phyloP scores from a whole-genome alignment of 1,140 invertebrate species.

The Trichogramma pretiosum region DNA sequence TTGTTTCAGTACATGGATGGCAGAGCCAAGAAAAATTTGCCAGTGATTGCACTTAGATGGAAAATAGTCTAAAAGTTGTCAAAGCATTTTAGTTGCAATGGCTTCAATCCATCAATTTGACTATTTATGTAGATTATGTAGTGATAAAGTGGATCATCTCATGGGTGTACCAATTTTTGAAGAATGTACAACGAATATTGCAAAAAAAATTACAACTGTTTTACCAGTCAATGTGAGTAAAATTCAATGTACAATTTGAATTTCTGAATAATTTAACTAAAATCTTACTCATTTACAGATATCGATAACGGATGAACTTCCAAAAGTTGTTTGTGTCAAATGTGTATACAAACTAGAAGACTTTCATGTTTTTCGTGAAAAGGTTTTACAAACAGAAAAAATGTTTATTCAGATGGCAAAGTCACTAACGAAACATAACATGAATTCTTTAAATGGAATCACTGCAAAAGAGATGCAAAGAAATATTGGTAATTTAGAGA shows the following conservation, averaged over 20 bases:
- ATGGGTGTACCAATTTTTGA: slow-evolving; percentile 53
- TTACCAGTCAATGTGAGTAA: slow-evolving; percentile 49
- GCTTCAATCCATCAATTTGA: slow-evolving; percentile 54
- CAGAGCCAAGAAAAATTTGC: no score
- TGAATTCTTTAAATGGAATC: slow-evolving; percentile 19
- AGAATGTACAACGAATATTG: slow-evolving; percentile 49
- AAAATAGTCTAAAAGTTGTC: slow-evolving; percentile 3
- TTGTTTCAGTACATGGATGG: no score
- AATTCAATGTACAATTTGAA: slow-evolving; percentile 3
- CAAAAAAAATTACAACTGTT: slow-evolving; percentile 53
- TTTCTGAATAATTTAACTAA: background rate
- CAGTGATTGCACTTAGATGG: no score
- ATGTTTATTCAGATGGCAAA: slow-evolving; percentile 48
- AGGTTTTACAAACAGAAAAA: slow-evolving; percentile 48
- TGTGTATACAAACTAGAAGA: slow-evolving; percentile 53
- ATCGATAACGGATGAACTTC: slow-evolving; percentile 48
- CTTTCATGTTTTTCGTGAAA: slow-evolving; percentile 52
- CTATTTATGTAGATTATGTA: slow-evolving; percentile 51
- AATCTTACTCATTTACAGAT: slow-evolving; percentile 36
- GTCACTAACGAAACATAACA: slow-evolving; percentile 34
- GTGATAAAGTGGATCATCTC: slow-evolving; percentile 46
- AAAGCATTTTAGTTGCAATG: slow-evolving; percentile 30
- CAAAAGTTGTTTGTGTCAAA: slow-evolving; percentile 53
- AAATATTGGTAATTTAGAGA: slow-evolving; percentile 27
- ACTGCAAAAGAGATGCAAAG: slow-evolving; percentile 25